Percentiles rank a stretch among this genome's conserved stretches.
These are phyloP conservation scores for Heliconius nattereri DNA, from an alignment of 1,140 invertebrate species.

Conservation along the genomic window DNA sequence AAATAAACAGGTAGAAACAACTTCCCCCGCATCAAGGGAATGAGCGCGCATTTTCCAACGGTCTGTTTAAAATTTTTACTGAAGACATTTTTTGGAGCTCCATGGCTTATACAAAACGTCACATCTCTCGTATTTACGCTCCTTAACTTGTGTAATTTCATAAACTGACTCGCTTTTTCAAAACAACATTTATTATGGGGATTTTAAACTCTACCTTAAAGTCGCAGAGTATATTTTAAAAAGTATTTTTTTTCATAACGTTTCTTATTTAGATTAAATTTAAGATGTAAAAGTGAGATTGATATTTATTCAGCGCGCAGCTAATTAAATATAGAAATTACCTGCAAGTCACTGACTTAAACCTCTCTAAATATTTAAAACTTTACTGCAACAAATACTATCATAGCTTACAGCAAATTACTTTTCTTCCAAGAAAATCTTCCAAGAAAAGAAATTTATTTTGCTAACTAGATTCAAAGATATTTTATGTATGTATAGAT, in stretches of 20 bases:
- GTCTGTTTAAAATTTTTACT: slow-evolving; percentile 57
- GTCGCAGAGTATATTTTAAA: background rate
- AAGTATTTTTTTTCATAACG: background rate
- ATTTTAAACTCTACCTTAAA: background rate
- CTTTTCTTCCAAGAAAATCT: no score
- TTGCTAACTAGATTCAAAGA: no score
- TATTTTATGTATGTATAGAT: no score
- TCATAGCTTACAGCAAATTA: background rate
- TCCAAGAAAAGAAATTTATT: no score
- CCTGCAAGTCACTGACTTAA: background rate
- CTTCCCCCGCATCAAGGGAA: slow-evolving; percentile 54
- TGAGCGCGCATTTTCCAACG: slow-evolving; percentile 57
- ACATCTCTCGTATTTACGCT: slow-evolving; percentile 52
- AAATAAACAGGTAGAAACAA: slow-evolving; percentile 43
- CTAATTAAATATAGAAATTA: background rate
- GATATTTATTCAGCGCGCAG: slow-evolving; percentile 2
- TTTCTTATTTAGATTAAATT: slow-evolving; percentile 2
- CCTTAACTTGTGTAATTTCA: slow-evolving; percentile 52
- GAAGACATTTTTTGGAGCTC: slow-evolving; percentile 63
- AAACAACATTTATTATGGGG: background rate
- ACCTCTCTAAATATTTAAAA: background rate
- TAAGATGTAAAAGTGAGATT: background rate
- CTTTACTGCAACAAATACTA: background rate
- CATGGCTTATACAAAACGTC: slow-evolving; percentile 60
- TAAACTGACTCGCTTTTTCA: slow-evolving; percentile 38